Percentiles rank a stretch among this genome's conserved stretches.
Evolutionary conservation across 1,140 invertebrate genomes (phyloP).

Genomic region (Micrasema minimum): DNA sequence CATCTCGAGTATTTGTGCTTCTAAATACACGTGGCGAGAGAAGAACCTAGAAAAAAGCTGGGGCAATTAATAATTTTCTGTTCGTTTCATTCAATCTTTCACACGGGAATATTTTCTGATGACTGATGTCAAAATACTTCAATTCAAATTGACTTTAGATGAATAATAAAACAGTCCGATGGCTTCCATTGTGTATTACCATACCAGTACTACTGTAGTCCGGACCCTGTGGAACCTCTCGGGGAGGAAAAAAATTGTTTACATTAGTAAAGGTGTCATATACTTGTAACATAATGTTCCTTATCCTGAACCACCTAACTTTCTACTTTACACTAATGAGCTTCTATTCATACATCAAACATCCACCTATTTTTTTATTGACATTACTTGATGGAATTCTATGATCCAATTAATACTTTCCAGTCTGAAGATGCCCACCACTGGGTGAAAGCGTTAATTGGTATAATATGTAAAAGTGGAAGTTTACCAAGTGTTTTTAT

Average conservation of each 20-base stretch:
- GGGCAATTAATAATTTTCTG: conserved; percentile 69
- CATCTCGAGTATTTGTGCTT: conserved; percentile 51
- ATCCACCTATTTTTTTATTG: too few species aligned
- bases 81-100: conserved; percentile 61
- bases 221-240: conserved; percentile 49
- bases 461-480: too few species aligned
- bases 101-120: conserved; percentile 51
- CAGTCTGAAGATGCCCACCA: too few species aligned
- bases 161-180: background rate
- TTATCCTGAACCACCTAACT: too few species aligned
- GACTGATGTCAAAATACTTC: conserved; percentile 35
- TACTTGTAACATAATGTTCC: too few species aligned
- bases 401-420: too few species aligned
- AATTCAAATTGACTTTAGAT: conserved; percentile 16
- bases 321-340: too few species aligned
- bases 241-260: conserved; percentile 53
- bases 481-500: too few species aligned
- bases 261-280: conserved; percentile 47
- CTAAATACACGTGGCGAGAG: conserved; percentile 55
- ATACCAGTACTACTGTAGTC: conserved; percentile 37
- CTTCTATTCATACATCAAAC: too few species aligned
- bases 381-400: too few species aligned
- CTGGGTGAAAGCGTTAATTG: too few species aligned
- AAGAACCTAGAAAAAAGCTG: conserved; percentile 61
- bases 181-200: conserved; percentile 40